Conservation (phyloP, 2,888 invertebrate species). For the Perizoma affinitatum region DNA sequence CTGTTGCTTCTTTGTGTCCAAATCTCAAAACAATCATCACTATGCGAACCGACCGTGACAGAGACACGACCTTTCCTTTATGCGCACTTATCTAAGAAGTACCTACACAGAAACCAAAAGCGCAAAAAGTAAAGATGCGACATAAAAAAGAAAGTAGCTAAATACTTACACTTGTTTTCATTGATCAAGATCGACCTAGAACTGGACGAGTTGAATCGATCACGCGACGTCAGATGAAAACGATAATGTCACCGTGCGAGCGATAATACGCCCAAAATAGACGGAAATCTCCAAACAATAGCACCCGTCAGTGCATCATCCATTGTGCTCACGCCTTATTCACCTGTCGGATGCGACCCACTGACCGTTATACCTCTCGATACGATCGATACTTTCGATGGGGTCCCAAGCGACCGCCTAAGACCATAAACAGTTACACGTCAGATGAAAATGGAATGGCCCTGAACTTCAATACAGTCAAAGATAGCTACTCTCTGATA, state of each 20-base stretch:
- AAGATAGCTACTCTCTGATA: too few species aligned
- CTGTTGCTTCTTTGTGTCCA: neutral
- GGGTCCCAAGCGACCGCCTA: slow-evolving; percentile 58
- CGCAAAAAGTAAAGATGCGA: slow-evolving; percentile 9
- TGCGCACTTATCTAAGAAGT: slow-evolving; percentile 7
- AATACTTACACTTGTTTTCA: slow-evolving; percentile 20
- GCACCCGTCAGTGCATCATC: slow-evolving; percentile 41
- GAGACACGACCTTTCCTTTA: slow-evolving; percentile 19
- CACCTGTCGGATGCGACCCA: slow-evolving; percentile 68
- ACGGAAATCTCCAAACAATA: slow-evolving; percentile 51
- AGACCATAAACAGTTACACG: slow-evolving; percentile 56
- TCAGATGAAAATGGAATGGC: slow-evolving; percentile 48
- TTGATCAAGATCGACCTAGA: slow-evolving; percentile 35
- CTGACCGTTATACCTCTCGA: slow-evolving; percentile 60
- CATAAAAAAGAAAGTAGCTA: slow-evolving; percentile 39
- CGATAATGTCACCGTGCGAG: slow-evolving; percentile 57
- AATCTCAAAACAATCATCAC: neutral
- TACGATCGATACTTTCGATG: slow-evolving; percentile 60
- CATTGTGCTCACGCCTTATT: slow-evolving; percentile 52
- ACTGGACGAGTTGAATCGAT: slow-evolving; percentile 50
- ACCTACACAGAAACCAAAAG: neutral
- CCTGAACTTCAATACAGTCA: slow-evolving; percentile 53
- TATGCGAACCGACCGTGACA: slow-evolving; percentile 13
- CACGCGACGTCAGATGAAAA: slow-evolving; percentile 51
- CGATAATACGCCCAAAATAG: slow-evolving; percentile 46